Evolutionary conservation across 2,797 vertebrate genomes (phyloP).

Genomic region (Borostomias antarcticus): DNA sequence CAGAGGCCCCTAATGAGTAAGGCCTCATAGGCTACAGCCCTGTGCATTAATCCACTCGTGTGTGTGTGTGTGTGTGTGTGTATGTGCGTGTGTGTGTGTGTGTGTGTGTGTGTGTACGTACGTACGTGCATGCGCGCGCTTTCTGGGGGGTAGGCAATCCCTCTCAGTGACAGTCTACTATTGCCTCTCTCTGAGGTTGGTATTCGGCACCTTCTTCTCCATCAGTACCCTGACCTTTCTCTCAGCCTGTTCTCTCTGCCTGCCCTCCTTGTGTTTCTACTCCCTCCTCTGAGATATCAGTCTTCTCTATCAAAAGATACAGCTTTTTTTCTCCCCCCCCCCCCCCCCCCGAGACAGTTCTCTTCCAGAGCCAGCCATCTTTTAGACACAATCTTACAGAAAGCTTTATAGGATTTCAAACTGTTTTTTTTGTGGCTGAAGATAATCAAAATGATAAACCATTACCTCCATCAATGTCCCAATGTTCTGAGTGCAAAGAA

Average conservation of each 20-base stretch:
- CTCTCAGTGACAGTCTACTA: not conserved
- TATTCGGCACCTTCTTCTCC: not conserved
- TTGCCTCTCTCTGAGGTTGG: not conserved
- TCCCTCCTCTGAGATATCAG: not conserved
- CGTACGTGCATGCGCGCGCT: not conserved
- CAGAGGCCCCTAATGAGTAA: too few species aligned
- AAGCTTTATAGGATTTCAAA: not conserved
- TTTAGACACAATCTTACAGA: not conserved
- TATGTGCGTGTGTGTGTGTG: not conserved
- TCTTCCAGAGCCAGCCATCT: not conserved
- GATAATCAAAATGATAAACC: too few species aligned
- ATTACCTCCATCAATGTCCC: too few species aligned
- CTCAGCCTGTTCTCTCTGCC: not conserved
- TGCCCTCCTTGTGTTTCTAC: not conserved
- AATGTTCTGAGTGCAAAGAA: too few species aligned
- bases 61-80: not conserved
- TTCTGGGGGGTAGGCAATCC: not conserved
- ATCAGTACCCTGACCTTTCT: not conserved
- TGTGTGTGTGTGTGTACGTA: not conserved
- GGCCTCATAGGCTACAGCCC: too few species aligned
- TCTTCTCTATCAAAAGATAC: not conserved
- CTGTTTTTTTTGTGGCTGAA: not conserved
- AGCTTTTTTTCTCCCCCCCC: too few species aligned
- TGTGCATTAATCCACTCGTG: too few species aligned
- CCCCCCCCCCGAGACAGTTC: not conserved